Base-by-base conservation (phyloP, 2,888 invertebrate species). In the Lamellibrachia satsuma region DNA sequence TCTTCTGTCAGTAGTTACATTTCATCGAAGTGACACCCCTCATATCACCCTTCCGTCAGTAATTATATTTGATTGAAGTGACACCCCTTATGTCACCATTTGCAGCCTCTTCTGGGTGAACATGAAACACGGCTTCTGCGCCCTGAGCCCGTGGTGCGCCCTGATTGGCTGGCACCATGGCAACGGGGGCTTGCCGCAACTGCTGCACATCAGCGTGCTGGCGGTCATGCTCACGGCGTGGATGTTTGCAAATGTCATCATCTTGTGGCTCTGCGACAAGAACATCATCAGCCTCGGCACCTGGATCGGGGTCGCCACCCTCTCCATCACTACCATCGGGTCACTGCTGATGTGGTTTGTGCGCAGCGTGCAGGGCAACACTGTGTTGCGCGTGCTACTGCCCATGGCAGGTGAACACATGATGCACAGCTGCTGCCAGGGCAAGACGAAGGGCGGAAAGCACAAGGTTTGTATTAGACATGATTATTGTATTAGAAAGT, bases 81-180 rank as follows among this genome's bases (percentile, higher is more conserved):
- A 55, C 55, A 7, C 55, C 60, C 9, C 60, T 22, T n/a, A 39
- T 39, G 4, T 22, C 75, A 75, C 75, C 22, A 11, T 75, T 15
- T 4, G 6, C 22, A 75, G 75, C 75, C 75, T 75, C 75, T 75
- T 75, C 75, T 75, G 75, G 75, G 75, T 75, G 75, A 75, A 75
- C 75, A 75, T 75, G 75, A 75, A 75, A n/a, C 75, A 75, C 2
- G 75, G 75, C 22, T 75, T 75, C 75, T 75, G 75, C 22, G 75
- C 75, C 75, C 75, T 75, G 75, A 75, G 75, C 75, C 75, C 75
- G 6, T 75, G 75, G 75, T 75, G 75, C 22, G 75, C 75, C 75
- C 75, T 75, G 75, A 75, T 22, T 75, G 75, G 75, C n/a, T 75
- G 75, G 75, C 75, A n/a, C 75, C 75, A 75, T 75, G 75, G 75